Evolutionary conservation across 2,113 vertebrate genomes (phyloP), one percentile per base, ranked within the genome.

Genomic region (Corapipo altera): DNA sequence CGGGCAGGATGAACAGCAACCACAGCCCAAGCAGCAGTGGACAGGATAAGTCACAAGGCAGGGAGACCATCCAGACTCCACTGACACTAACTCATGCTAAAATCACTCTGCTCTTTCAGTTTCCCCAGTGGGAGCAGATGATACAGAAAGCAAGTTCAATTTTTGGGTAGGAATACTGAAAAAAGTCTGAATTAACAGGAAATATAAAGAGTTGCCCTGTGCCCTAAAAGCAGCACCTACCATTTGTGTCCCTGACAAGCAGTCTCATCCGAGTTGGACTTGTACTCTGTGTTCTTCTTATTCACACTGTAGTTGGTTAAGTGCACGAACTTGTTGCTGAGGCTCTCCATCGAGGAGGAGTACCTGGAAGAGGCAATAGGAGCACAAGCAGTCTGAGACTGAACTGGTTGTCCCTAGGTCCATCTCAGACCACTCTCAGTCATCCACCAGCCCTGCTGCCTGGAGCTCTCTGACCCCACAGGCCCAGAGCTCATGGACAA

Each of bases 271-370:
- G 94, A 97, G 95, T 99, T 99, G 46, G 97, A 95, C 97, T 99
- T 98, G 97, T 99, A 99, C 12, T 99, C 99, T 0, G 97, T 78
- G 79, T 99, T 99, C 85, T 99, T 99, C 97, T 99, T 99, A 97
- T 99, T 99, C 95, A 99, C 99, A 14, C 99, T 99, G 96, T 99
- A 99, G 98, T 99, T 99, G 84, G 99, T 99, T 96, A 99, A 97
- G 93, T 99, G 99, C 98, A 99, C 98, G 69, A 99, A 99, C 97
- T 99, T 99, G 98, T 99, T 99, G 62, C 98, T 83, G 62, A 99
- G 98, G 89, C 98, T 99, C 95, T 99, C 99, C 98, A 99, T 98
- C 19, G 99, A 99, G 96, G 99, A 97, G 23, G 99, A 99, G 92
- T 99, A 99, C 95, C 99, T 99, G 66, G 5, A 84, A 44, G 52